These are phyloP conservation scores for Echiichthys vipera DNA, from an alignment of 2,797 vertebrate species.

Conservation along the genomic window DNA sequence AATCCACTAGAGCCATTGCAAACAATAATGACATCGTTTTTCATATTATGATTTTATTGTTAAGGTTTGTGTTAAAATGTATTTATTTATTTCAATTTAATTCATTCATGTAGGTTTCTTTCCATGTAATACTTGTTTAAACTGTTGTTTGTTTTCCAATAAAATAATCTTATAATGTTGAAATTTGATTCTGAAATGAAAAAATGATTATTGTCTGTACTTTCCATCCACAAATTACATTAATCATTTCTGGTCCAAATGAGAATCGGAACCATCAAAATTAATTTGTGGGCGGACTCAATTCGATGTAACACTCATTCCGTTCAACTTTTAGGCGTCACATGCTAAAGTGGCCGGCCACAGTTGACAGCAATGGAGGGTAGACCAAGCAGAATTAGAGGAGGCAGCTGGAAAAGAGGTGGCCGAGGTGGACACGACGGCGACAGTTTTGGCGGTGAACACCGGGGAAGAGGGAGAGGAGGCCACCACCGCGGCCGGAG, in stretches of 20 bases:
- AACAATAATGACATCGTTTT: neutral
- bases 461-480: slow-evolving; percentile 81
- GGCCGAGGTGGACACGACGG: slow-evolving; percentile 59
- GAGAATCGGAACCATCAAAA: slow-evolving; percentile 37
- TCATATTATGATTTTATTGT: too few species aligned
- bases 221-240: neutral
- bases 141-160: neutral
- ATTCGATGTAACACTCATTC: slow-evolving; percentile 64
- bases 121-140: too few species aligned
- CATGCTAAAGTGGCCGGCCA: slow-evolving; percentile 40
- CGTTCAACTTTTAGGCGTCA: slow-evolving; percentile 12
- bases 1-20: neutral
- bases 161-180: neutral
- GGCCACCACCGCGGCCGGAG: slow-evolving; percentile 77
- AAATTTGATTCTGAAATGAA: neutral
- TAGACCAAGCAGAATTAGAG: slow-evolving; percentile 65
- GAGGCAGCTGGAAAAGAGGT: slow-evolving; percentile 76
- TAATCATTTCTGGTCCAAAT: neutral
- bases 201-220: neutral
- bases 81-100: neutral
- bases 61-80: neutral
- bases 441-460: slow-evolving; percentile 67
- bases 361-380: slow-evolving; percentile 70
- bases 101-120: too few species aligned
- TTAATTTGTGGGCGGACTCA: slow-evolving; percentile 27